phyloP scores from a whole-genome alignment of 2,888 invertebrate genomes.

The Tethea ocularis region DNA sequence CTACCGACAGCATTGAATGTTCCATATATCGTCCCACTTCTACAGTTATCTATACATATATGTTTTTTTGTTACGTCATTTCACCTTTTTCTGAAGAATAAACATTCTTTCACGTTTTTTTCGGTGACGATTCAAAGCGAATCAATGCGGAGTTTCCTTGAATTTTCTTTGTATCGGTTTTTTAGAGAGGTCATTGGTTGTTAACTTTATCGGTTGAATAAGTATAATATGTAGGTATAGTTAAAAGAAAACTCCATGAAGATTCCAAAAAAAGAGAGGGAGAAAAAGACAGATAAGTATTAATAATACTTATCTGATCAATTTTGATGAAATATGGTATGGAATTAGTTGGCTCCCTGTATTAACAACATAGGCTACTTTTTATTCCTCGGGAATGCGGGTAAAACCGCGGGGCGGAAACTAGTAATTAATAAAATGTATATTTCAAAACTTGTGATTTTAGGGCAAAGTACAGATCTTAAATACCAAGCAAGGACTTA shows the following conservation, averaged over 20 bases:
- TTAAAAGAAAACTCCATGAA: too few species aligned
- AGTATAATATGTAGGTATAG: neutral
- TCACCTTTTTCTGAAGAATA: constrained; percentile 11
- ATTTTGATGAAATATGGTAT: too few species aligned
- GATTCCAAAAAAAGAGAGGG: too few species aligned
- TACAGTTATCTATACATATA: neutral
- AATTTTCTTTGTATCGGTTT: neutral
- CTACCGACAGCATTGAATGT: constrained; percentile 26
- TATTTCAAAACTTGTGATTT: too few species aligned
- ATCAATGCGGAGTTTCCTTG: neutral
- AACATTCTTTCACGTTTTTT: constrained; percentile 5
- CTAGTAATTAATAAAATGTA: too few species aligned
- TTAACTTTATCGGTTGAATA: neutral
- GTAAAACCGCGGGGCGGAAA: too few species aligned
- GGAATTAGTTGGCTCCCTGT: too few species aligned
- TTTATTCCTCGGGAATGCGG: too few species aligned
- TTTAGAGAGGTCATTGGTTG: neutral
- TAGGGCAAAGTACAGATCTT: too few species aligned
- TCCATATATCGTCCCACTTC: neutral
- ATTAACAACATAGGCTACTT: too few species aligned
- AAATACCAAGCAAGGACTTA: neutral
- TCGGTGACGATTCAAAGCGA: neutral
- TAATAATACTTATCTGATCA: too few species aligned
- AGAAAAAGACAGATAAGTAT: too few species aligned
- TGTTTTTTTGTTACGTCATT: neutral